A percentile compares a stretch with the other conserved stretches of the same genome.
Conservation (phyloP, 2,797 vertebrate species). For the Dallia pectoralis region DNA sequence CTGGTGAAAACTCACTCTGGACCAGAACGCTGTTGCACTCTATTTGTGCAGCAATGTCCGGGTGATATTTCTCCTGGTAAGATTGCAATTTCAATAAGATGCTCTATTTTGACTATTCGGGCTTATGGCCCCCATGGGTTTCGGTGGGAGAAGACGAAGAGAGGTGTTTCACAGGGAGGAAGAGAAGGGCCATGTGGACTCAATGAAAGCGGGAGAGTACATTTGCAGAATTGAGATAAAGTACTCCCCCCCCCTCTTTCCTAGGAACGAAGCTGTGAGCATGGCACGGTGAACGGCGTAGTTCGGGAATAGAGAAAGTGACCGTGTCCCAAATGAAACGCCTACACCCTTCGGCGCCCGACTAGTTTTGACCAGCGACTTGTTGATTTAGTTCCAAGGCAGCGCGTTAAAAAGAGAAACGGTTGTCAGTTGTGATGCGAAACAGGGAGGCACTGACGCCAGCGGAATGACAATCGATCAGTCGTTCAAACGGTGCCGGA, state of each 20-base stretch:
- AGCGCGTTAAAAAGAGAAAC: slow-evolving; percentile 17
- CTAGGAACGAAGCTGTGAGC: slow-evolving; percentile 33
- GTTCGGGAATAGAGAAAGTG: not conserved
- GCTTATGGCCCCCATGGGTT: slow-evolving; percentile 59
- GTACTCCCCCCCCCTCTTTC: slow-evolving; percentile 17
- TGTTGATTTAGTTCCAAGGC: too few relatives aligned
- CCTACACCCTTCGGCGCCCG: not conserved
- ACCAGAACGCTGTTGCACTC: slow-evolving; percentile 68
- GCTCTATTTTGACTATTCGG: slow-evolving; percentile 42
- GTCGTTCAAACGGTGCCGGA: not conserved
- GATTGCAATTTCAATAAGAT: slow-evolving; percentile 74
- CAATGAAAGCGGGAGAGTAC: slow-evolving; percentile 53
- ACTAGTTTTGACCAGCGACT: too few relatives aligned
- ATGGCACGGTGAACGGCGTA: slow-evolving; percentile 27
- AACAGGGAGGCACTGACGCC: not conserved
- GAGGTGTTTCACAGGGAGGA: slow-evolving; percentile 65
- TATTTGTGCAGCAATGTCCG: slow-evolving; percentile 66
- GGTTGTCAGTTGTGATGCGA: not conserved
- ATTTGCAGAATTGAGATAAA: slow-evolving; percentile 72
- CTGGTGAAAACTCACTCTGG: slow-evolving; percentile 62
- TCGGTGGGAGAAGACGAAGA: slow-evolving; percentile 57
- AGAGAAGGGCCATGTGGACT: slow-evolving; percentile 24
- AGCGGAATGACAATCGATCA: not conserved
- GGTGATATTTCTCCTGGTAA: slow-evolving; percentile 69
- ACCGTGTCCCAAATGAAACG: slow-evolving; percentile 1